These are phyloP conservation scores for Platichthys stellatus DNA, from an alignment of 2,113 vertebrate genomes.

Conservation along the genomic window DNA sequence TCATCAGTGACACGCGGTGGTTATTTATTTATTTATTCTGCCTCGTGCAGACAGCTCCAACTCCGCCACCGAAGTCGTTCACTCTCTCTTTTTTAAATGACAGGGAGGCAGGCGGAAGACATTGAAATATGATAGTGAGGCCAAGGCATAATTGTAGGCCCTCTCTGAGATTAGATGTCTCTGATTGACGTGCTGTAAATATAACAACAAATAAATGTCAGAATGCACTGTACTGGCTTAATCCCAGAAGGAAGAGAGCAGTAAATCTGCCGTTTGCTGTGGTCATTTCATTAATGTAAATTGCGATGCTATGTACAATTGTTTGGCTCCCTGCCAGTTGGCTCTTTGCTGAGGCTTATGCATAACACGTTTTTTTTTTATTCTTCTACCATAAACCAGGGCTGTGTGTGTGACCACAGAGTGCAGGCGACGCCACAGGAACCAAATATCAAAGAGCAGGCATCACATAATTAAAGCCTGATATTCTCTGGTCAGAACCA, in stretches of 20 bases:
- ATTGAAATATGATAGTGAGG: slow-evolving; percentile 52
- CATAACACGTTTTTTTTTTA: slow-evolving; percentile 55
- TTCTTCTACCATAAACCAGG: slow-evolving; percentile 58
- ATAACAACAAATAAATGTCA: slow-evolving; percentile 78
- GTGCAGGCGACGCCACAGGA: slow-evolving; percentile 65
- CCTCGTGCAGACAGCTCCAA: slow-evolving; percentile 22
- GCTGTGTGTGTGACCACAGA: slow-evolving; percentile 46
- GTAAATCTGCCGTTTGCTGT: slow-evolving; percentile 75
- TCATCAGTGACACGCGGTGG: slow-evolving; percentile 50
- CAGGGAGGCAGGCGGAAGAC: slow-evolving; percentile 32
- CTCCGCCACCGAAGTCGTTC: slow-evolving; percentile 28
- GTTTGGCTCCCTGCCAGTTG: slow-evolving; percentile 70
- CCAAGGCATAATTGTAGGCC: slow-evolving; percentile 72
- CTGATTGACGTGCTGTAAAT: slow-evolving; percentile 77
- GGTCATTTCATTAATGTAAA: slow-evolving; percentile 79
- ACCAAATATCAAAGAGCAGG: slow-evolving; percentile 64
- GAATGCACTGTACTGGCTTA: slow-evolving; percentile 60
- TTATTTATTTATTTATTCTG: slow-evolving; percentile 20
- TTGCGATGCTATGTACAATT: slow-evolving; percentile 75
- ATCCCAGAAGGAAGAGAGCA: slow-evolving; percentile 64
- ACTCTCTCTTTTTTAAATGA: slow-evolving; percentile 27
- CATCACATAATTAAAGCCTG: slow-evolving; percentile 65
- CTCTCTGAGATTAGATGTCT: slow-evolving; percentile 76
- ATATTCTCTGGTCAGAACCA: slow-evolving; percentile 54
- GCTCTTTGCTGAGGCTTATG: slow-evolving; percentile 62